A percentile compares a stretch with the other conserved stretches of the same genome.
Conservation (phyloP, 2,888 invertebrate species). For the Meta bourneti region DNA sequence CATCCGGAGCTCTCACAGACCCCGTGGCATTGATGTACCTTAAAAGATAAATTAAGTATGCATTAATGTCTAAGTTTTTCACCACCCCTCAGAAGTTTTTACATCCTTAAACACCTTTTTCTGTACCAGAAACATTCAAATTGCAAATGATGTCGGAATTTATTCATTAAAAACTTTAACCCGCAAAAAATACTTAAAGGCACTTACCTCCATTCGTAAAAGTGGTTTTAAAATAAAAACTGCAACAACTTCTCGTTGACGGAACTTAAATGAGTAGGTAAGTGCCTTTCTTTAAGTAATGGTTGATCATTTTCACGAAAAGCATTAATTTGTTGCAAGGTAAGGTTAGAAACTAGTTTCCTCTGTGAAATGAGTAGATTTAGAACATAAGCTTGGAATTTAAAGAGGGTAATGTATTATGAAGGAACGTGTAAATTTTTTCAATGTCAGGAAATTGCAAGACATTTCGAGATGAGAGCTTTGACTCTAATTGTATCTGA, state of each 20-base stretch:
- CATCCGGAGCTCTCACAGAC: not conserved
- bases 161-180: not conserved
- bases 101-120: conserved; percentile 2
- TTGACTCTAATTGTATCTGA: no score
- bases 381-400: not conserved
- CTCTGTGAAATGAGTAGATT: not conserved
- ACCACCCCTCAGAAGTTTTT: not conserved
- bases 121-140: conserved; percentile 11
- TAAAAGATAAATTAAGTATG: not conserved
- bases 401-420: no score
- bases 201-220: not conserved
- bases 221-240: not conserved
- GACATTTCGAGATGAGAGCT: no score
- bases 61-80: not conserved
- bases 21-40: not conserved
- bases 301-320: not conserved
- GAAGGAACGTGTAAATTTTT: no score
- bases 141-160: conserved; percentile 20
- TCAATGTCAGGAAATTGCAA: no score
- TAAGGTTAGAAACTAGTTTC: not conserved
- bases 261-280: not conserved
- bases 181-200: not conserved
- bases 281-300: not conserved
- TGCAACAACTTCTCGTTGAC: not conserved
- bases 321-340: not conserved